Evolutionary conservation across 2,888 invertebrate species (phyloP), one percentile per base, ranked within the genome.

Genomic region (Pheosia gnoma): DNA sequence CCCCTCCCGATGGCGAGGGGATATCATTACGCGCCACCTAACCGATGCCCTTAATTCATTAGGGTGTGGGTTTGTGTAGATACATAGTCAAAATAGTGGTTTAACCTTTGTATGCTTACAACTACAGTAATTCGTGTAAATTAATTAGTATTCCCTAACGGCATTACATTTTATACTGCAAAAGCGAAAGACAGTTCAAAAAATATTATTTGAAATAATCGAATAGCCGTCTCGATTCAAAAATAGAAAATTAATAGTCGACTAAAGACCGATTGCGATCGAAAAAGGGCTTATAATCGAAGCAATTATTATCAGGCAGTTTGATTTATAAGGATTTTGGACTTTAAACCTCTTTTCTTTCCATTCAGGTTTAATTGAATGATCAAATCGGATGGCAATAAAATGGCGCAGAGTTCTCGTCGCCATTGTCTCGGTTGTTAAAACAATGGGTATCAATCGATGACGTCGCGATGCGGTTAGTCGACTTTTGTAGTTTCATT

Each of bases 41-140:
- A 89, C 89, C 84, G 85, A 81, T 83, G 84, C 88, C 75, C 89
- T 88, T 91, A 89, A 92, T 91, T 89, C 88, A 89, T 91, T 90
- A 87, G 76, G 74, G 72, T 72, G 75, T 67, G 72, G 67, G 75
- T 67, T 70, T 57, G 67, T 67, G 54, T 38, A 53, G 54, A 37
- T 52, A n/a, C n/a, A 47, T 47, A 47, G 47, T 47, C 3, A 9
- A 47, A 47, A 47, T 47, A 47, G 5, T 25, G 25, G 25, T 47
- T 47, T 47, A 47, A 5, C 9, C n/a, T 47, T 47, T 47, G 47
- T 47, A 25, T 25, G 25, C 25, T 25, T 25, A 25, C 25, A 25
- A 25, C 25, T 25, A 25, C 25, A 25, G 25, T 25, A 25, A 25
- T 25, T 25, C 25, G 25, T 25, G 25, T 25, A 25, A 25, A 25